These are phyloP conservation scores for Oscheius sp. DNA, from an alignment of 2,888 invertebrate species.

Conservation along the genomic window DNA sequence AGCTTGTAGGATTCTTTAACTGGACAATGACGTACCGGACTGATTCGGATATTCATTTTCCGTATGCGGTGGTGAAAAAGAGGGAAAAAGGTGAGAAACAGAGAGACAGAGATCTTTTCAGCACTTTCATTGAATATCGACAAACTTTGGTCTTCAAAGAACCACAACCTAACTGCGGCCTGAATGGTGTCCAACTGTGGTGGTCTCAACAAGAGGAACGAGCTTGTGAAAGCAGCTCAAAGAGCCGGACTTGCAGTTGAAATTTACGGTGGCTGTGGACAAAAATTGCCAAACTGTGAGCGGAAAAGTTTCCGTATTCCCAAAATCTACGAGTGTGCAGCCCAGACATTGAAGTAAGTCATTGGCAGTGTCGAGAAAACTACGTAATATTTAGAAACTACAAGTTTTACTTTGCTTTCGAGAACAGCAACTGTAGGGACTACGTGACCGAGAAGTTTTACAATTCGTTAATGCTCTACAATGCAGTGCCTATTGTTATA, in stretches of 20 bases:
- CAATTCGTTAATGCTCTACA: slow-evolving; percentile 44
- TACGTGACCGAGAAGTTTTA: slow-evolving; percentile 31
- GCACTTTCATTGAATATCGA: background rate
- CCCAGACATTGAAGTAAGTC: slow-evolving; percentile 35
- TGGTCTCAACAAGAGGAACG: slow-evolving; percentile 39
- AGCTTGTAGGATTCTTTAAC: slow-evolving; percentile 48
- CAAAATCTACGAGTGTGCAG: slow-evolving; percentile 22
- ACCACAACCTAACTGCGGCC: slow-evolving; percentile 35
- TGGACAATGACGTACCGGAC: slow-evolving; percentile 59
- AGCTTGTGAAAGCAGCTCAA: slow-evolving; percentile 38
- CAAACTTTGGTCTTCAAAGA: slow-evolving; percentile 21
- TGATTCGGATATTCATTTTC: slow-evolving; percentile 51
- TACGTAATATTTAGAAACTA: slow-evolving; percentile 8
- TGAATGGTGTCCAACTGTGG: slow-evolving; percentile 50
- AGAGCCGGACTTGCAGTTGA: slow-evolving; percentile 23
- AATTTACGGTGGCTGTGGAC: slow-evolving; percentile 41
- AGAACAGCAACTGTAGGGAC: slow-evolving; percentile 24
- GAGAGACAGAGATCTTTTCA: background rate
- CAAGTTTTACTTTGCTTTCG: slow-evolving; percentile 29
- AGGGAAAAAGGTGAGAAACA: background rate
- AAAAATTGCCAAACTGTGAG: slow-evolving; percentile 34
- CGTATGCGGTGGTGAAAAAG: slow-evolving; percentile 44
- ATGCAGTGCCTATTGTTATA: slow-evolving; percentile 49
- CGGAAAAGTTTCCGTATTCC: slow-evolving; percentile 27
- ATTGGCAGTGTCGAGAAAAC: background rate